Base-by-base conservation (phyloP, 2,797 vertebrate species). In the Myripristis jacobus region DNA sequence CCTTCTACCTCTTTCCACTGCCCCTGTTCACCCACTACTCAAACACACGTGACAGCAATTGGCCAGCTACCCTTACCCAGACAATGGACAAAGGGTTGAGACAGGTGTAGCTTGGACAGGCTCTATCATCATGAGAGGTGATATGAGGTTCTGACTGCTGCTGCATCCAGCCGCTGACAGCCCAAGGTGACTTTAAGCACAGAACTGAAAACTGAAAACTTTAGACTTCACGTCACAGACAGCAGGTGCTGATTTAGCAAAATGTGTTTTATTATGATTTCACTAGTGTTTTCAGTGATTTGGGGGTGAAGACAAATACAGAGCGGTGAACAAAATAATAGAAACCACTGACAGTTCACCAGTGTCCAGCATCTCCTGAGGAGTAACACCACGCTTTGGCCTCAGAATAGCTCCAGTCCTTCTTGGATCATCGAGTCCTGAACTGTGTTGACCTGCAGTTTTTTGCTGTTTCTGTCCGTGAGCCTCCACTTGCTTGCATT, bases 81-180 rank as follows among this genome's bases (percentile, higher is more conserved):
- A 95, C 94, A 95, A 95, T 89, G 86, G 73, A 95, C 94, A 95
- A 95, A 92, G 90, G 66, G 82, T 68, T 41, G 80, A 82, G 80
- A 82, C 84, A 84, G 64, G 64, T 62, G 43, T 67, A 43, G 76
- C 62, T 58, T 31, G 69, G 90, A 90, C 79, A 88, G 82, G 47
- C 63, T 89, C 90, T 88, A 75, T 95, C 93, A 85, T 87, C 92
- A 72, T 83, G 67, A 77, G 75, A 79, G 73, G 70, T 50, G 86
- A 91, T 92, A 89, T 22, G 74, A 55, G 29, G 31, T 47, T 71
- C 27, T 29, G 60, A 71, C 85, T 67, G 66, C 60, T 62, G 66
- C 73, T 71, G 73, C 72, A 54, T 85, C 78, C 80, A 87, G 66
- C 63, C 62, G 91, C 74, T 73, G 94, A 94, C 78, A 89, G 83